Base-by-base conservation (phyloP, 2,113 vertebrate species). In the Corythaeola cristata region DNA sequence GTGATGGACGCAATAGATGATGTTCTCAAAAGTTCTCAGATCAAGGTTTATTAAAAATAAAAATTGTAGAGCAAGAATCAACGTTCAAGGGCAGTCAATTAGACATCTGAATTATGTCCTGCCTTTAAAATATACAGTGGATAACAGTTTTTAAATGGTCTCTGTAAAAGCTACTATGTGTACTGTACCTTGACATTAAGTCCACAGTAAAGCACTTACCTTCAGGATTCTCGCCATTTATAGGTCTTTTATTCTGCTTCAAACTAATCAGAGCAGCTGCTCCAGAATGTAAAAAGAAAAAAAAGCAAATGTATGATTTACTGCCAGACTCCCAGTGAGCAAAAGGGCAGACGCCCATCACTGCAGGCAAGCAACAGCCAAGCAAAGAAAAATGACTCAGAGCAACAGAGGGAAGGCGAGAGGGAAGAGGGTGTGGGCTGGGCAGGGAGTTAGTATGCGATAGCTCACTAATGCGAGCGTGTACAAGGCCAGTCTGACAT, bases 111-210 rank as follows among this genome's bases (percentile, higher is more conserved):
- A 89, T 94, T 93, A 96, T 94, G 71, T 85, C 44, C 62, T 87
- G 21, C 71, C 73, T 83, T 96, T 90, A 79, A 94, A 96, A 90
- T 89, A 88, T 24, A 96, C 62, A 79, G 80, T 2, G 4, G 69
- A 49, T 90, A 93, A 90, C 62, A 75, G 77, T 85, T 94, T 96
- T 94, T 84, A 94, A 95, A 96, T 74, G 68, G 88, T 50, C 32
- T 15, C 49, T 81, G 32, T 79, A 91, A 96, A 91, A 95, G 71
- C 78, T 83, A 47, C 62, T 88, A 8, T 76, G 71, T 69, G 79
- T 93, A 76, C 88, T 44, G 77, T 89, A 96, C 97, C 96, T 97
- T 97, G 97, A 97, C 96, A 96, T 89, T 91, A 89, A 82, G 86
- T 89, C 66, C 55, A 90, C 56, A 73, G 44, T 82, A 26, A 93